A percentile compares a stretch with the other conserved stretches of the same genome.
These are phyloP conservation scores for Amblyraja radiata DNA, from an alignment of 2,797 vertebrate genomes.

Conservation along the genomic window DNA sequence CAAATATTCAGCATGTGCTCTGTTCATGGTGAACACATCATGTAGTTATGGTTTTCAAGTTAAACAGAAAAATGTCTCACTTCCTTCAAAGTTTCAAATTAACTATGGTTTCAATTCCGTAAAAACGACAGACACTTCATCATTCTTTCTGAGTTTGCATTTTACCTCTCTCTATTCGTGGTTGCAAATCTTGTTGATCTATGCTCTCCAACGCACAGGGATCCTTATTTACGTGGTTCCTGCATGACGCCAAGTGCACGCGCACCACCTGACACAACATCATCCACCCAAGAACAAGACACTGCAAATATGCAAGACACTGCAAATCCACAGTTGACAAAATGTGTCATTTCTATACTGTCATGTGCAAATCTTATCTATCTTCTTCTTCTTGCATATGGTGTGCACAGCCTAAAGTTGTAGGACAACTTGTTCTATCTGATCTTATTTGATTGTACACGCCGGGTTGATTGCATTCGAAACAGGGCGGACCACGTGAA, in stretches of 20 bases:
- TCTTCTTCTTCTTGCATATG: too few relatives aligned
- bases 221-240: not conserved
- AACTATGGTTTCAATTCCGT: not conserved
- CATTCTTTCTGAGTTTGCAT: not conserved
- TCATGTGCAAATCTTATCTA: not conserved
- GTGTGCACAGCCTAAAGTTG: too few relatives aligned
- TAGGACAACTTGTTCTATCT: too few relatives aligned
- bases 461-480: too few relatives aligned
- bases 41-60: not conserved
- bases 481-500: too few relatives aligned
- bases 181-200: slow-evolving; percentile 6
- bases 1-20: not conserved
- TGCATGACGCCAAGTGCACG: not conserved
- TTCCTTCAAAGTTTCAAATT: not conserved
- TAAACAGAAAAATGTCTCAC: not conserved
- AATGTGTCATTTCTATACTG: not conserved
- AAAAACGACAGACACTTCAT: not conserved
- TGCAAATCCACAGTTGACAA: not conserved
- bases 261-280: not conserved
- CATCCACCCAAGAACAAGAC: not conserved
- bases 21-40: not conserved
- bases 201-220: not conserved
- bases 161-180: not conserved
- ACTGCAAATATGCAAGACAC: not conserved
- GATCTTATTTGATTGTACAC: too few relatives aligned